phyloP scores from a whole-genome alignment of 2,888 invertebrate species.

The Noctua janthe region DNA sequence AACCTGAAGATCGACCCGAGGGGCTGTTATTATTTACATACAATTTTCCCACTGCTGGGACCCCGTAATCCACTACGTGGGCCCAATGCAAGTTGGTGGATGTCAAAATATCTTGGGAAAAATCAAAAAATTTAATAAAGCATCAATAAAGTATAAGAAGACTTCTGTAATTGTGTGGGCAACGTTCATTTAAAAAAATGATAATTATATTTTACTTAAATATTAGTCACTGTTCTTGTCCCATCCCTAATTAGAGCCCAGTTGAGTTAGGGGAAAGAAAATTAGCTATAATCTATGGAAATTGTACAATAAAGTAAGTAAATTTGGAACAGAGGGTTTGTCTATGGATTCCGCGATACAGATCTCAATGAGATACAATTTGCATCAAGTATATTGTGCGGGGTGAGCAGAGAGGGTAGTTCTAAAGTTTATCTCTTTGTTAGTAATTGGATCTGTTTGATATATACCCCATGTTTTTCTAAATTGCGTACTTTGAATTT shows the following conservation, averaged over 20 bases:
- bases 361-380: slow-evolving; percentile 59
- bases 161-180: background rate
- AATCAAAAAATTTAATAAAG: background rate
- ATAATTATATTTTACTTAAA: background rate
- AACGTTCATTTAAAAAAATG: background rate
- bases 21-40: background rate
- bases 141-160: background rate
- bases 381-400: slow-evolving; percentile 33
- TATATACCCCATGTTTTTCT: slow-evolving; percentile 10
- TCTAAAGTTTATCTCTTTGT: slow-evolving; percentile 29
- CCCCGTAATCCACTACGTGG: background rate
- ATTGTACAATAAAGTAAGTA: slow-evolving; percentile 65
- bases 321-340: slow-evolving; percentile 54
- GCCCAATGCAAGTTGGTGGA: background rate
- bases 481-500: slow-evolving; percentile 12
- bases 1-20: too few relatives aligned
- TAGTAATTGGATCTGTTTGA: slow-evolving; percentile 42
- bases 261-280: slow-evolving; percentile 56
- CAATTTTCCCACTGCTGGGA: background rate
- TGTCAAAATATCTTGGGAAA: background rate
- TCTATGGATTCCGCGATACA: slow-evolving; percentile 49
- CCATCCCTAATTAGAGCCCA: slow-evolving; percentile 52
- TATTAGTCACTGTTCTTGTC: slow-evolving; percentile 6
- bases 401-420: slow-evolving; percentile 9
- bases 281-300: slow-evolving; percentile 68